Evolutionary conservation across 2,888 invertebrate genomes (phyloP), one percentile per base, ranked within the genome.

Genomic region (Macaria liturata): DNA sequence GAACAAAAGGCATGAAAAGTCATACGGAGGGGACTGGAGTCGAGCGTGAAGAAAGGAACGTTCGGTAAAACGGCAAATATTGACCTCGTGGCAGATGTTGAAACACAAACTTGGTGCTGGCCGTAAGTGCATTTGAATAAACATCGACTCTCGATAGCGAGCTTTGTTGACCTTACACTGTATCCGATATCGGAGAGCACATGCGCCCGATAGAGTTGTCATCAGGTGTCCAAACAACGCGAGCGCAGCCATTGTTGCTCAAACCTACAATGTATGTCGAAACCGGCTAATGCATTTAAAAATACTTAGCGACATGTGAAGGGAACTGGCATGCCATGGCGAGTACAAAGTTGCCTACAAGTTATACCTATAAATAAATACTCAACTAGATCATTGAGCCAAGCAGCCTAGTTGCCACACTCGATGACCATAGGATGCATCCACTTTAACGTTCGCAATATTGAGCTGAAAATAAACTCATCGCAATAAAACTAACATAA

Each of bases 21-120:
- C 69, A 64, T 75, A 76, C 73, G 54, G 67, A 74, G 73, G 78
- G 81, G 74, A 70, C 68, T 64, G 67, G 70, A 74, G 69, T 62
- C n/a, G 42, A 42, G 66, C 64, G 66, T 65, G 74, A 76, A 81
- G 78, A 81, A 85, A 85, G 78, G 81, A 81, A 75, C 76, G 70
- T 74, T 80, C 73, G 75, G 78, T 83, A 81, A 84, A 81, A 81
- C 83, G 72, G 81, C 87, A 88, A 91, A 90, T 90, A 90, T 91
- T 90, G 90, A 91, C 89, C 89, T 88, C 87, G 86, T 71, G 76
- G 85, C 89, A 91, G 87, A 89, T 91, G 90, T 88, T 78, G 90
- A 88, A 90, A 90, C 78, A 67, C 82, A 85, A 88, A 86, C 84
- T 84, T 76, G 67, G 79, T 75, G 81, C 83, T 84, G 80, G 78